Evolutionary conservation across 2,797 vertebrate species (phyloP), one percentile per base, ranked within the genome.

Genomic region (Amniataba percoides): DNA sequence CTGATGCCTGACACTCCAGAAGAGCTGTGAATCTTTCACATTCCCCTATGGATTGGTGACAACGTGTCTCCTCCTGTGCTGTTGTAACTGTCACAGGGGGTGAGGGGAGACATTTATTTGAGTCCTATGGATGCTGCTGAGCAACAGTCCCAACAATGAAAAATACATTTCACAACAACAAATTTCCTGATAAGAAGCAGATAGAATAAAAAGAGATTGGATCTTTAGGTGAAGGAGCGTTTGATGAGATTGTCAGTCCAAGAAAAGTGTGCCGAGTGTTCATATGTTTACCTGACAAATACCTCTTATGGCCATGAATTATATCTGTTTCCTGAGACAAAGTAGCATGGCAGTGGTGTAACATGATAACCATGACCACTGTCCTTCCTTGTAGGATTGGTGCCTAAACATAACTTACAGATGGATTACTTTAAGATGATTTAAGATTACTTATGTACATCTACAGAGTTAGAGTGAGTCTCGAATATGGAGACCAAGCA

Each of bases 11-110:
- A 81, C 74, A 53, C 74, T 25, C 60, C n/a, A 18, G 64, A 65
- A 61, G 71, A 76, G 71, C 63, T 81, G 84, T 42, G 81, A 86
- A 15, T 67, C 57, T 53, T 58, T 9, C 31, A n/a, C 19, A 61
- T 21, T 57, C 53, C 46, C 78, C n/a, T 14, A 4, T 48, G 81
- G 51, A 42, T 46, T 48, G 63, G 43, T 78, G 78, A 72, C 45
- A 34, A 61, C 77, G 36, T 39, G 42, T 64, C 58, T 73, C 72
- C 71, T 72, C 76, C 60, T 73, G 81, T 51, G 78, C 78, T 55
- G 62, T 67, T 67, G 36, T 12, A 23, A 40, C 53, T 63, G 80
- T 74, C 49, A 57, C 4, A 60, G 53, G 16, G 66, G 56, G 51
- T 2, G 7, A 52, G 40, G 40, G 52, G 27, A 39, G 61, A 61